Percentiles rank a stretch among this genome's conserved stretches.
phyloP scores from a whole-genome alignment of 2,113 vertebrate species.

The Atlantisia rogersi region DNA sequence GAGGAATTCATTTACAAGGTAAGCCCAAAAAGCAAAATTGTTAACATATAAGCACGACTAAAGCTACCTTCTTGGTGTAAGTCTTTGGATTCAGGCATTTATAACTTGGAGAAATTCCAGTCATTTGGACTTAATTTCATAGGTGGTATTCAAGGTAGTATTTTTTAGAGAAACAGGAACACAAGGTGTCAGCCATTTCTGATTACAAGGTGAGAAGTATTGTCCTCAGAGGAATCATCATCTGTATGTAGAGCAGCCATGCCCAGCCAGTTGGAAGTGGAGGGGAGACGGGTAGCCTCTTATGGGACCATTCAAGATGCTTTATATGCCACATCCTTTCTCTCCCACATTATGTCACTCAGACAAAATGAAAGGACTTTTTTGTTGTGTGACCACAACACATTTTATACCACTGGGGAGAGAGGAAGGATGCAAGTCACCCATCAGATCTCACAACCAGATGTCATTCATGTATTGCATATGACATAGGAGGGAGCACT shows the following conservation, averaged over 20 bases:
- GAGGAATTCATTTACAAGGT: neutral
- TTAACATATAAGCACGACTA: neutral
- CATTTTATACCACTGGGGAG: neutral
- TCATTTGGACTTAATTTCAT: neutral
- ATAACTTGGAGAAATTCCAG: neutral
- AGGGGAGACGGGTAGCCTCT: neutral
- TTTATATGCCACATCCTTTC: neutral
- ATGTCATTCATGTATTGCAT: neutral
- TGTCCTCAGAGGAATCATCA: neutral
- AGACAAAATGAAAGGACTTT: neutral
- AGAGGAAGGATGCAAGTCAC: neutral
- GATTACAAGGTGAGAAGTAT: neutral
- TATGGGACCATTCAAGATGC: neutral
- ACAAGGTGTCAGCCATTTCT: neutral
- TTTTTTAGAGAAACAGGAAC: neutral
- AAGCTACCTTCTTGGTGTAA: neutral
- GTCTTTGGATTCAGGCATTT: neutral
- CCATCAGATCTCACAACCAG: neutral
- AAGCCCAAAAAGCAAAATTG: neutral
- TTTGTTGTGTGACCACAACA: neutral
- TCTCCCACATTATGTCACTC: neutral
- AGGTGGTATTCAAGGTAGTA: neutral
- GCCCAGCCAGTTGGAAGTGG: neutral
- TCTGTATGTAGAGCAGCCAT: neutral
- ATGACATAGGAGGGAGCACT: neutral